Percentiles rank a stretch among this genome's conserved stretches.
Evolutionary conservation across 2,797 vertebrate genomes (phyloP).

Genomic region (Gadopsis marmoratus): DNA sequence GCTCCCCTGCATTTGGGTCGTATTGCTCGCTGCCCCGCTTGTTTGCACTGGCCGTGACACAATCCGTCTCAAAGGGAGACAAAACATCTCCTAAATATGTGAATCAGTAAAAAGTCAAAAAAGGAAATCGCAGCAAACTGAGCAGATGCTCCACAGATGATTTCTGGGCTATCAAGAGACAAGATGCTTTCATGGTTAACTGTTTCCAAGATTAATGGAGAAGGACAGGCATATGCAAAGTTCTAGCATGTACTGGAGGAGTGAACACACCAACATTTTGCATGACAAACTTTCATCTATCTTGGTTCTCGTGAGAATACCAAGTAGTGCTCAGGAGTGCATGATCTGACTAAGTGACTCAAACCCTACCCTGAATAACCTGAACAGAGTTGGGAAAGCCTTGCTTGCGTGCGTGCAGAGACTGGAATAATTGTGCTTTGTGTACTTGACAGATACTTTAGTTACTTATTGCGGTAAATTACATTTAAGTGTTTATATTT

Average conservation of each 20-base stretch:
- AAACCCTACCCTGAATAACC: conserved; percentile 13
- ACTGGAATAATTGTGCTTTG: background rate
- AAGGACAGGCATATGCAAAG: conserved; percentile 13
- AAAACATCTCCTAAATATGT: conserved; percentile 59
- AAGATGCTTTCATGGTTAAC: conserved; percentile 23
- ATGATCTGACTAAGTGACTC: conserved; percentile 4
- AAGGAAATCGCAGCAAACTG: conserved; percentile 17
- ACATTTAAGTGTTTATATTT: background rate
- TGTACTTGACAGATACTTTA: background rate
- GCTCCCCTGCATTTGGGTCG: too few relatives aligned
- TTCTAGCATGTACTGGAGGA: background rate
- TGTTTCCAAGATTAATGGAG: conserved; percentile 23
- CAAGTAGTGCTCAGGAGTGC: conserved; percentile 1
- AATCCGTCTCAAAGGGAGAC: conserved; percentile 34
- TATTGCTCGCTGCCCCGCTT: too few relatives aligned
- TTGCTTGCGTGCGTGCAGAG: background rate
- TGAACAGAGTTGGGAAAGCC: background rate
- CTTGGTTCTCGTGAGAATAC: conserved; percentile 18
- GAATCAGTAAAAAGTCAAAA: conserved; percentile 37
- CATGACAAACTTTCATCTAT: conserved; percentile 27
- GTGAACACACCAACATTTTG: conserved; percentile 17
- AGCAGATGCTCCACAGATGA: conserved; percentile 52
- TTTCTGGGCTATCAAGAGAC: conserved; percentile 32
- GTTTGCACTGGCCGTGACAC: too few relatives aligned
- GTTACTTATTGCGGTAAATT: background rate